Base-by-base conservation (phyloP, 1,140 invertebrate genomes). In the Tetramorium parvispinum region DNA sequence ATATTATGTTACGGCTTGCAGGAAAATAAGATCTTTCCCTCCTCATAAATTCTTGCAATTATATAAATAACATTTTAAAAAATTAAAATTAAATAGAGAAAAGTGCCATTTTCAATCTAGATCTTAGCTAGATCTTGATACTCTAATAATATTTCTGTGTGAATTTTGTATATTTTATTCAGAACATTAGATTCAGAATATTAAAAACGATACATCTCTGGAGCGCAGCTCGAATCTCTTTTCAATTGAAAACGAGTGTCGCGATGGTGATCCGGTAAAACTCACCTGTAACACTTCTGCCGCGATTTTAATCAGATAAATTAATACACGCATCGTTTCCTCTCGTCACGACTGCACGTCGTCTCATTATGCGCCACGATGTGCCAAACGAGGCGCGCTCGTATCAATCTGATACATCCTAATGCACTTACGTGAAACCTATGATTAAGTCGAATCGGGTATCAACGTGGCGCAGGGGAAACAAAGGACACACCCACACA, bases 401-500 rank as follows among this genome's bases (percentile, higher is more conserved):
- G 76, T 70, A 53, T 73, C 81, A 53, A 79, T 73, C 75, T 53
- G 76, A 86, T 86, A 76, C 76, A 86, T 75, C 83, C 85, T 89
- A 86, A 86, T 88, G 83, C 88, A 89, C 87, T 89, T 89, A 88
- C 59, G 40, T 49, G 27, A 86, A 86, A 79, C 24, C 82, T 77
- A 76, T 77, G 70, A 87, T 87, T 85, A 87, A 88, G 46, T 65
- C 57, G 59, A 85, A 78, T 66, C 46, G 75, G 49, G 16, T 85
- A 85, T 77, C 73, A 65, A 27, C 73, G 32, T 32, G 16, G 46
- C 73, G 57, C 57, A 55, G 46, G 40, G 49, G 82, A 27, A 85
- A 85, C 82, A 85, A 85, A 85, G 73, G 82, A 85, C 46, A 85
- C 53, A 37, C 51, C 40, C 21, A 21, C 37, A 53, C 21, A 40